These are phyloP conservation scores for Lithobius niger DNA, from an alignment of 1,140 invertebrate genomes.

Conservation along the genomic window DNA sequence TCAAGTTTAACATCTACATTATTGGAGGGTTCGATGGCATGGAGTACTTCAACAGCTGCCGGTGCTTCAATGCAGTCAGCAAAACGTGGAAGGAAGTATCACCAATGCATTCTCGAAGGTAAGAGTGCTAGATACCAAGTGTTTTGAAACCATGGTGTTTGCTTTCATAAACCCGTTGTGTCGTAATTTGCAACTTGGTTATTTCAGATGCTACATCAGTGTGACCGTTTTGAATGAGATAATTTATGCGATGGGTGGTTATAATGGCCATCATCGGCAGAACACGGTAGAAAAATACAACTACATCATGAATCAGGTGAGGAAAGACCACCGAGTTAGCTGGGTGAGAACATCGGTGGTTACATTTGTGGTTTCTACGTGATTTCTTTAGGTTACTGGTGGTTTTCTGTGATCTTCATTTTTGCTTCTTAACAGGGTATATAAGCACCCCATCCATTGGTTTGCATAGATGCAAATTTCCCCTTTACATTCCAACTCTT, in stretches of 20 bases:
- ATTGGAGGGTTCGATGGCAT: conserved; percentile 53
- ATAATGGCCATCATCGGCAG: conserved; percentile 32
- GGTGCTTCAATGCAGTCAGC: conserved; percentile 46
- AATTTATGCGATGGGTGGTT: conserved; percentile 61
- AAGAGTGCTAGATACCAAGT: conserved; percentile 5
- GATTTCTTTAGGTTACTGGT: no score
- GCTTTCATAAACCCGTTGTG: no score
- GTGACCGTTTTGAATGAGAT: conserved; percentile 49
- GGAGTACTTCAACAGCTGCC: conserved; percentile 48
- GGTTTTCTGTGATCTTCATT: no score
- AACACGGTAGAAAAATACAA: conserved; percentile 37
- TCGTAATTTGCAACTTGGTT: no score
- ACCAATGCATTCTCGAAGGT: conserved; percentile 47
- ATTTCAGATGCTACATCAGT: conserved; percentile 52
- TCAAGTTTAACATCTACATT: conserved; percentile 44
- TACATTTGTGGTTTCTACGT: no score
- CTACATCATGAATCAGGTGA: conserved; percentile 30
- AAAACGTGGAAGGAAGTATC: conserved; percentile 48
- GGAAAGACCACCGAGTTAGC: no score
- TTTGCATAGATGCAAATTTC: no score
- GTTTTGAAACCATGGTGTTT: no score
- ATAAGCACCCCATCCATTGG: no score
- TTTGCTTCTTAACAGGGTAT: no score
- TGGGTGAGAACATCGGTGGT: no score
- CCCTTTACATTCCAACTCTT: no score